These are phyloP conservation scores for Drosophila guanche DNA, from an alignment of 1,140 invertebrate genomes.

Conservation along the genomic window DNA sequence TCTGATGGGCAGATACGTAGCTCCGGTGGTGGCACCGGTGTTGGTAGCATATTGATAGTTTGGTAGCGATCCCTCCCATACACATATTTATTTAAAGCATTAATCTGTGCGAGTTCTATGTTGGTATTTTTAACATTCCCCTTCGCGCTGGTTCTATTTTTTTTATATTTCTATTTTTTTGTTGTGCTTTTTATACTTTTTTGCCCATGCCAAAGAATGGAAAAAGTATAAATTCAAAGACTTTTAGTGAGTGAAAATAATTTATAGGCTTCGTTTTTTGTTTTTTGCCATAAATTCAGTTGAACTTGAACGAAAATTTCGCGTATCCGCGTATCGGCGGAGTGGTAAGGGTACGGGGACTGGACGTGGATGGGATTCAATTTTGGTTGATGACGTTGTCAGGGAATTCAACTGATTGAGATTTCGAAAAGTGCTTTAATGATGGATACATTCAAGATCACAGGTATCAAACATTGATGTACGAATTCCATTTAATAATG, in stretches of 20 bases:
- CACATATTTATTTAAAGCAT: constrained; percentile 76
- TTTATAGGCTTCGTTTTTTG: constrained; percentile 52
- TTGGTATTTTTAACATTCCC: constrained; percentile 69
- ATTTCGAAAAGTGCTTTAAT: constrained; percentile 11
- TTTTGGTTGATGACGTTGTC: constrained; percentile 43
- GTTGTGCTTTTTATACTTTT: constrained; percentile 1
- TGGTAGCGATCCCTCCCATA: constrained; percentile 39
- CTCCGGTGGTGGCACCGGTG: too few relatives aligned
- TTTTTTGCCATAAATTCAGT: constrained; percentile 61
- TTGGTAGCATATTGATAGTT: too few relatives aligned
- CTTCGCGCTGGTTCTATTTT: constrained; percentile 8
- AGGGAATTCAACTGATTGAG: not conserved
- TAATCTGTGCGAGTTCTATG: constrained; percentile 60
- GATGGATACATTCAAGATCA: too few relatives aligned
- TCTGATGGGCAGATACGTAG: constrained; percentile 29
- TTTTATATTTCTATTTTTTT: constrained; percentile 9
- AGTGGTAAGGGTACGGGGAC: too few relatives aligned
- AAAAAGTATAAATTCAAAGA: constrained; percentile 57
- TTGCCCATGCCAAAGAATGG: constrained; percentile 35
- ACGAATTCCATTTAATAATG: too few relatives aligned
- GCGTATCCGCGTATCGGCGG: not conserved
- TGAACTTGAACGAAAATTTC: constrained; percentile 65
- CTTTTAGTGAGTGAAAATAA: constrained; percentile 78
- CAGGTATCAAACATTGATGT: constrained; percentile 2
- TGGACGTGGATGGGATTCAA: constrained; percentile 6